Conservation (phyloP, 2,888 invertebrate species). For the Seladonia tumulorum region DNA sequence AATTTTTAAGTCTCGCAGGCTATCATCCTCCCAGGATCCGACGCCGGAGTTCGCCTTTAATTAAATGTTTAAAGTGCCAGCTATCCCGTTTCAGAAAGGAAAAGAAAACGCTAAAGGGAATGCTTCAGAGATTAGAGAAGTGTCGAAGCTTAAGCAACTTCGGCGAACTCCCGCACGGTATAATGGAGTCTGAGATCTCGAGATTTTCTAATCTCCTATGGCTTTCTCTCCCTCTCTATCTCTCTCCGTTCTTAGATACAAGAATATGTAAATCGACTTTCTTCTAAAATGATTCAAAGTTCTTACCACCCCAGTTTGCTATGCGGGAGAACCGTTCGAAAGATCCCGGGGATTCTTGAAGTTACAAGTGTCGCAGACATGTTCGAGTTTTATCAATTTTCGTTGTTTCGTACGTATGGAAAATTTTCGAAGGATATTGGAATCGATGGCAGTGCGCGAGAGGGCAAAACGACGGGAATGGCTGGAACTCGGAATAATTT, state of each 20-base stretch:
- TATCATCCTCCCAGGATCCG: background rate
- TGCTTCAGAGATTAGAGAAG: background rate
- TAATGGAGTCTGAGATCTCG: background rate
- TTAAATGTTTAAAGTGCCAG: background rate
- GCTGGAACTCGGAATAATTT: constrained; percentile 1
- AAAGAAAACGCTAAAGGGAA: background rate
- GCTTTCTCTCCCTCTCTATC: background rate
- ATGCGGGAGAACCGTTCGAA: background rate
- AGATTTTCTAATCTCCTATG: background rate
- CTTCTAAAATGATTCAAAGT: background rate
- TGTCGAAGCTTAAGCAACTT: background rate
- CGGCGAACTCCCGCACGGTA: background rate
- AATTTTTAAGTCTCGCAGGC: background rate
- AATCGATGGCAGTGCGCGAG: background rate
- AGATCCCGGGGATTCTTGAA: background rate
- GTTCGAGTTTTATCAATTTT: background rate
- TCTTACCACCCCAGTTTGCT: background rate
- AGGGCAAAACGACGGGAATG: background rate
- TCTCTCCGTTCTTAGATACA: background rate
- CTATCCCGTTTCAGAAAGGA: background rate
- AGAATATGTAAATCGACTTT: background rate
- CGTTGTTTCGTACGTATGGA: background rate
- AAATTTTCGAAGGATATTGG: background rate
- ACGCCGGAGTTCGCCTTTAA: background rate
- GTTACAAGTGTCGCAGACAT: background rate